These are phyloP conservation scores for Calyptomena viridis DNA, from an alignment of 2,113 vertebrate genomes.

Conservation along the genomic window DNA sequence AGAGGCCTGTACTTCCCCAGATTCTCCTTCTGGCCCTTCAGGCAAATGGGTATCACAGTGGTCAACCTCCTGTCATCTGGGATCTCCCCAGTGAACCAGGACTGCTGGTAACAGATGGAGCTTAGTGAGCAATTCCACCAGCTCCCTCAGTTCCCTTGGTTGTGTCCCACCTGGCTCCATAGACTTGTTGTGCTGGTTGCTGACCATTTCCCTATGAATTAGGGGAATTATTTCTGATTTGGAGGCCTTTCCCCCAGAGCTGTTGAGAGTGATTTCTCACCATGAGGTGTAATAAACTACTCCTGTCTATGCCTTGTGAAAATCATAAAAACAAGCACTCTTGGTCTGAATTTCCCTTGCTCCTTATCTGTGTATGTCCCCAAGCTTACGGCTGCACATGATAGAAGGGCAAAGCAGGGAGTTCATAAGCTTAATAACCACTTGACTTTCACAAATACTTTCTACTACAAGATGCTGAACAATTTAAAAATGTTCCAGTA, in stretches of 20 bases:
- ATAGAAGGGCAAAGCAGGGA: background rate
- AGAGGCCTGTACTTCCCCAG: background rate
- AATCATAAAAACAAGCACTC: background rate
- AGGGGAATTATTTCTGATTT: background rate
- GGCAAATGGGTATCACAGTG: background rate
- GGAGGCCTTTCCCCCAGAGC: background rate
- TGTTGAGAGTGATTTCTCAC: background rate
- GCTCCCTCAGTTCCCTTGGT: background rate
- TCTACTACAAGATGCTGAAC: slow-evolving; percentile 63
- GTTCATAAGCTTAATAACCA: slow-evolving; percentile 38
- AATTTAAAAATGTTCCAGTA: slow-evolving; percentile 60
- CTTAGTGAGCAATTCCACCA: background rate
- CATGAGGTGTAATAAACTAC: background rate
- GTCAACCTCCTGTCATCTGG: background rate
- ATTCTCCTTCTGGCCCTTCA: background rate
- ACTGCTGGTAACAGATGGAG: background rate
- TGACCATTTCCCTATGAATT: background rate
- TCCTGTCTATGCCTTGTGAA: background rate
- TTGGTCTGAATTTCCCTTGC: background rate
- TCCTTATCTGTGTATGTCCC: background rate
- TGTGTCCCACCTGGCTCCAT: background rate
- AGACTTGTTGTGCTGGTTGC: background rate
- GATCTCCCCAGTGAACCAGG: background rate
- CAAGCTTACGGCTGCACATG: background rate
- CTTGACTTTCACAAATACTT: slow-evolving; percentile 67